Percentiles rank a stretch among this genome's conserved stretches.
These are phyloP conservation scores for Drosophila lutescens DNA, from an alignment of 2,888 invertebrate species.

Conservation along the genomic window DNA sequence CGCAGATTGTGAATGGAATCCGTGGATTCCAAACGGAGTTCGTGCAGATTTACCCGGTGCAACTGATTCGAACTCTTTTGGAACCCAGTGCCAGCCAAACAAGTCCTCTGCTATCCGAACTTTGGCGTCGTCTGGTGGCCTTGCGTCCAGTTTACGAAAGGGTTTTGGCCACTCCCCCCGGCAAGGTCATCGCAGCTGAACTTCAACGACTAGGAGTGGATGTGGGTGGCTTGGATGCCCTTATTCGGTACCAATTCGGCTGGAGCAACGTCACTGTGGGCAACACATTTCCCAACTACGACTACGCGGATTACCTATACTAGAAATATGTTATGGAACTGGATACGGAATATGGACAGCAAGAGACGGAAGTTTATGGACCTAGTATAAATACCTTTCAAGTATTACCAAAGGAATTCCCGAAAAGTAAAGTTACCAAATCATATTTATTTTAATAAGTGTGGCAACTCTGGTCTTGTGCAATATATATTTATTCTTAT, in stretches of 20 bases:
- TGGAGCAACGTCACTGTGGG: slow-evolving; percentile 58
- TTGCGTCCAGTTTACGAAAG: slow-evolving; percentile 77
- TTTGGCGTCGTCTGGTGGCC: slow-evolving; percentile 67
- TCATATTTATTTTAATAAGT: not conserved
- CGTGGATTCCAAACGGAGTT: slow-evolving; percentile 77
- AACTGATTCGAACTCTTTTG: slow-evolving; percentile 64
- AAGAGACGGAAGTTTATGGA: too few relatives aligned
- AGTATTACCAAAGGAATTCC: not conserved
- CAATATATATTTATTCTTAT: not conserved
- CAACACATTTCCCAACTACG: slow-evolving; percentile 11
- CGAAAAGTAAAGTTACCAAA: too few relatives aligned
- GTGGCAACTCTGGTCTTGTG: not conserved
- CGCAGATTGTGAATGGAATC: slow-evolving; percentile 70
- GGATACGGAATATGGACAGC: not conserved
- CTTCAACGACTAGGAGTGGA: slow-evolving; percentile 54
- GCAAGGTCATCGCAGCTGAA: slow-evolving; percentile 25
- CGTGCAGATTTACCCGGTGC: slow-evolving; percentile 60
- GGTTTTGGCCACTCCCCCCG: slow-evolving; percentile 42
- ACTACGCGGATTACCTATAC: slow-evolving; percentile 26
- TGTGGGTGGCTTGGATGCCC: slow-evolving; percentile 40
- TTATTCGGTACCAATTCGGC: slow-evolving; percentile 60
- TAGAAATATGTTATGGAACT: not conserved
- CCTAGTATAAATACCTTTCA: not conserved
- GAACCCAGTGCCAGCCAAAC: slow-evolving; percentile 63
- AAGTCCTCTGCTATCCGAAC: slow-evolving; percentile 69